phyloP scores from a whole-genome alignment of 2,888 invertebrate species.

The Desoria tigrina region DNA sequence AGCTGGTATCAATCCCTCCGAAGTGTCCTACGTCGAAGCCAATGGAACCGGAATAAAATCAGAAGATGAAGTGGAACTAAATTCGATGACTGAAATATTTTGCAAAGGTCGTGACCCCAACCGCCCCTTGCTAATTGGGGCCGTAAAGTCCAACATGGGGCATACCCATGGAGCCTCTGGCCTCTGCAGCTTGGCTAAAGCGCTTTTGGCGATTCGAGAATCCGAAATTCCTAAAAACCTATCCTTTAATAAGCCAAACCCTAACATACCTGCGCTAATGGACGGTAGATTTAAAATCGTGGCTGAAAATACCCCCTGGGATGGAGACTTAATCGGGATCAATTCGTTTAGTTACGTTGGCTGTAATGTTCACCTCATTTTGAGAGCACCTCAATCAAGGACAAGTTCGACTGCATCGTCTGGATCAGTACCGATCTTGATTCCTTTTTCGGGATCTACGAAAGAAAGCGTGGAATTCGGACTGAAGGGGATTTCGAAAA shows the following conservation, averaged over 20 bases:
- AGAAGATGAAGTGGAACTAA: too few relatives aligned
- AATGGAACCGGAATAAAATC: too few relatives aligned
- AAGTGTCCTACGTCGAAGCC: too few relatives aligned
- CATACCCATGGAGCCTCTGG: constrained; percentile 87
- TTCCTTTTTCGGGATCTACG: too few relatives aligned
- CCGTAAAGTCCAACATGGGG: constrained; percentile 87
- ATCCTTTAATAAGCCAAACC: constrained; percentile 82
- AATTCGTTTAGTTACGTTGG: constrained; percentile 96
- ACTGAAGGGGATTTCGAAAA: too few relatives aligned
- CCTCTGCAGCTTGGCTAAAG: constrained; percentile 76
- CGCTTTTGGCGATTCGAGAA: constrained; percentile 86
- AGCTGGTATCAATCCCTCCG: too few relatives aligned
- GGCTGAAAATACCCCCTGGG: constrained; percentile 51
- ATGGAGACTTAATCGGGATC: constrained; percentile 75
- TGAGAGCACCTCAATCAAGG: constrained; percentile 65
- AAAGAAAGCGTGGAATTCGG: too few relatives aligned
- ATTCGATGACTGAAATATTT: too few relatives aligned
- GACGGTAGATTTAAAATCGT: constrained; percentile 80
- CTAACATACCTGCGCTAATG: constrained; percentile 79
- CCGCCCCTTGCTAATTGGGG: too few relatives aligned
- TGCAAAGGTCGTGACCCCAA: too few relatives aligned
- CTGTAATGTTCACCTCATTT: constrained; percentile 73
- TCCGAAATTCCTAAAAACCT: constrained; percentile 86
- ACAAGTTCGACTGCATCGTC: too few relatives aligned
- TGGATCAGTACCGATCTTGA: too few relatives aligned